A percentile compares a stretch with the other conserved stretches of the same genome.
Evolutionary conservation across 2,888 invertebrate genomes (phyloP).

Genomic region (Xestia ashworthii): DNA sequence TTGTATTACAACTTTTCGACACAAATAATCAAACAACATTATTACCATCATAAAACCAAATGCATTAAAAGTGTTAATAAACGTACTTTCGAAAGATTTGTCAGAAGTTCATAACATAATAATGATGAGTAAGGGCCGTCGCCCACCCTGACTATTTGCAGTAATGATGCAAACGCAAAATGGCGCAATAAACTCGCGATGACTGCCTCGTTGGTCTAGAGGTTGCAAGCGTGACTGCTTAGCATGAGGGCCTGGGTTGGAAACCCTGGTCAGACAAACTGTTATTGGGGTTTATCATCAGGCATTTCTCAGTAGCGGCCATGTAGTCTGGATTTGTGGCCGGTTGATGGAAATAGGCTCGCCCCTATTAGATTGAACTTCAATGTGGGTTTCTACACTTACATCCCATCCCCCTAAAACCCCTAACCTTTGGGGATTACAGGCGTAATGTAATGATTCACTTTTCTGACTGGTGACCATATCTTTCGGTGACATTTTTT

Average conservation of each 20-base stretch:
- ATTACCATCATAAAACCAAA: slow-evolving; percentile 9
- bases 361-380: too few relatives aligned
- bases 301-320: too few relatives aligned
- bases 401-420: too few relatives aligned
- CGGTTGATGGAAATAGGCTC: too few relatives aligned
- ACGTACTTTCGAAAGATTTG: slow-evolving; percentile 21
- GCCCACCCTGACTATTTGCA: neutral
- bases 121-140: neutral
- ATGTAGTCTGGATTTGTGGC: too few relatives aligned
- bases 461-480: neutral
- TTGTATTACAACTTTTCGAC: slow-evolving; percentile 2
- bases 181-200: neutral
- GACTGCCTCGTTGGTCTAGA: neutral
- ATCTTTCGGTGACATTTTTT: neutral
- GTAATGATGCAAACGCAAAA: neutral
- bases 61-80: slow-evolving; percentile 11
- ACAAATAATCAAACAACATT: slow-evolving; percentile 17
- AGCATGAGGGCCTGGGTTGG: too few relatives aligned
- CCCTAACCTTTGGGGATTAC: too few relatives aligned
- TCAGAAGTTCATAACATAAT: neutral
- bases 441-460: neutral
- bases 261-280: too few relatives aligned
- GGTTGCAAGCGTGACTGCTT: too few relatives aligned
- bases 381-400: too few relatives aligned
- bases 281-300: too few relatives aligned